Evolutionary conservation across 2,113 vertebrate genomes (phyloP).

Genomic region (Cyanoramphus novaezelandiae): DNA sequence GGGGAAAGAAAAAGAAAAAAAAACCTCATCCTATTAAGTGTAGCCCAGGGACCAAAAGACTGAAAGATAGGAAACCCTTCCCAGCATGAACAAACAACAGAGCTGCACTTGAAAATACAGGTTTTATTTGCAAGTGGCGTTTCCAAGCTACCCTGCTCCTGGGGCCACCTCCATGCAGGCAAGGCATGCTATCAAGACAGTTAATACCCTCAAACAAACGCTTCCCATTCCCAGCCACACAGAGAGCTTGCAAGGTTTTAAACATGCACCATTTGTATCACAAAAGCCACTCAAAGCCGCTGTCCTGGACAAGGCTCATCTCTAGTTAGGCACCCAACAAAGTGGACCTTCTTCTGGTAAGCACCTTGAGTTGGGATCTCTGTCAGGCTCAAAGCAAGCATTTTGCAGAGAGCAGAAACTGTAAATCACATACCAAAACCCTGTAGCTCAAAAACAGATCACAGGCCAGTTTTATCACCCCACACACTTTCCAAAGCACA

Average conservation of each 20-base stretch:
- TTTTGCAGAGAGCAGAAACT: neutral
- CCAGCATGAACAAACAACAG: slow-evolving; percentile 5
- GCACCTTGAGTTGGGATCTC: neutral
- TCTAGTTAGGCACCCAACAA: slow-evolving; percentile 5
- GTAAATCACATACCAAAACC: rapidly evolving
- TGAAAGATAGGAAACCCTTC: slow-evolving; percentile 23
- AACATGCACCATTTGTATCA: slow-evolving; percentile 1
- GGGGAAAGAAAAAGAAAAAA: neutral
- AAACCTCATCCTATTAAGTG: slow-evolving; percentile 34
- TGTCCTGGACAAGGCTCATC: neutral
- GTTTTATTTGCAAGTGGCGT: slow-evolving; percentile 18
- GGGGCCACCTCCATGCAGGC: neutral
- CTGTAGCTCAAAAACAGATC: neutral
- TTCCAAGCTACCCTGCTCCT: neutral
- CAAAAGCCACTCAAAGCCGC: neutral
- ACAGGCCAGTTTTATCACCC: neutral
- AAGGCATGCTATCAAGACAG: neutral
- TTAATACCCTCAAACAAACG: slow-evolving; percentile 27
- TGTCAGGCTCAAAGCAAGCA: neutral
- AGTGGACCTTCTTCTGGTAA: rapidly evolving
- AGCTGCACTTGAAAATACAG: slow-evolving; percentile 17
- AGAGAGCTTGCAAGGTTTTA: neutral
- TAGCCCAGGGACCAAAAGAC: neutral
- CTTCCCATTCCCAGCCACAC: neutral
- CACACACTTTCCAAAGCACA: rapidly evolving